Conservation (phyloP, 2,113 vertebrate genomes). For the Brachyistius frenatus region DNA sequence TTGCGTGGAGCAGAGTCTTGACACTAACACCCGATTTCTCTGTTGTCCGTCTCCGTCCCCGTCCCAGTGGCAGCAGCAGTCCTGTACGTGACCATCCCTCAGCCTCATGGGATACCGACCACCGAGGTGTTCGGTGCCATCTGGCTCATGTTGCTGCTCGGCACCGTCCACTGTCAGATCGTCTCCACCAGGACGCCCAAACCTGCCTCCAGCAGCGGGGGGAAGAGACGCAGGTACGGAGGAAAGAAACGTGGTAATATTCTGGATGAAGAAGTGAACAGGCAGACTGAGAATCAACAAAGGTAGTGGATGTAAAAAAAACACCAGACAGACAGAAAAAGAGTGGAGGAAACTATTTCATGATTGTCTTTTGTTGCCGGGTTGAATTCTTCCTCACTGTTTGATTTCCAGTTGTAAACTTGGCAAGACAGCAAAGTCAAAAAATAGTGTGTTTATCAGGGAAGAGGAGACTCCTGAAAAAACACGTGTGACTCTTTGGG, state of each 20-base stretch:
- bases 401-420: background rate
- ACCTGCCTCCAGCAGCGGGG: constrained; percentile 86
- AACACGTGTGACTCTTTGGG: background rate
- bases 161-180: constrained; percentile 99
- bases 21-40: background rate
- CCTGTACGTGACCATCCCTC: constrained; percentile 88
- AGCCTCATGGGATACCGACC: constrained; percentile 91
- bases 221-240: constrained; percentile 93
- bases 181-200: constrained; percentile 97
- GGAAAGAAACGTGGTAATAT: too few relatives aligned
- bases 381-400: background rate
- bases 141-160: constrained; percentile 97
- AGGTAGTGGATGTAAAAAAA: constrained; percentile 8
- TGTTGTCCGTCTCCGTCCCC: background rate
- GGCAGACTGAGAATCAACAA: background rate
- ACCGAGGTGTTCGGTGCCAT: constrained; percentile 94
- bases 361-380: constrained; percentile 9
- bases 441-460: constrained; percentile 44
- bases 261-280: background rate
- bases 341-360: constrained; percentile 1
- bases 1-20: too few relatives aligned
- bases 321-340: background rate
- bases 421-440: background rate
- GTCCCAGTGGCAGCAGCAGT: constrained; percentile 89
- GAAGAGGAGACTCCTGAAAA: background rate